Conservation (phyloP, 2,888 invertebrate genomes). For the Lypha dubia region DNA sequence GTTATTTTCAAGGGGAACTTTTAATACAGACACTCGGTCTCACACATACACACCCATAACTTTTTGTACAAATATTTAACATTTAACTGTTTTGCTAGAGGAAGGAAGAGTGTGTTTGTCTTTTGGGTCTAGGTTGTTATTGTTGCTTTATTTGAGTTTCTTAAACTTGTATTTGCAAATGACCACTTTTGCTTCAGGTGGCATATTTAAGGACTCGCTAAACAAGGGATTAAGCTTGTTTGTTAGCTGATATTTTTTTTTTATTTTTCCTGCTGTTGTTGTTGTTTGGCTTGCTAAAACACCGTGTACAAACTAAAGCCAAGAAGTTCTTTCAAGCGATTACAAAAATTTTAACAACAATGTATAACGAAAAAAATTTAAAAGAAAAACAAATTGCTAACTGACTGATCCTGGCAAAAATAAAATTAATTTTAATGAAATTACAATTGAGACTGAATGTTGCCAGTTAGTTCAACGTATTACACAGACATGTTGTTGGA, state of each 20-base stretch:
- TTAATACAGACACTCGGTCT: neutral
- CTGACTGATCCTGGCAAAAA: no score
- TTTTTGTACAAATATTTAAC: slow-evolving; percentile 30
- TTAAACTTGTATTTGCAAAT: slow-evolving; percentile 56
- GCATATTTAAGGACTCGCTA: slow-evolving; percentile 61
- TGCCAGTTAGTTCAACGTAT: no score
- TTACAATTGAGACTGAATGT: no score
- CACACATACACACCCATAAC: slow-evolving; percentile 1
- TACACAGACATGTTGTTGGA: no score
- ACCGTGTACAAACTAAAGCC: neutral
- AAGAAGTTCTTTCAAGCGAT: neutral
- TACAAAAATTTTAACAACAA: neutral
- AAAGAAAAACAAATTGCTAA: no score
- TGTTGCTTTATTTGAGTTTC: slow-evolving; percentile 34
- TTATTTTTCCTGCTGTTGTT: neutral
- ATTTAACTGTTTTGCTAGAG: slow-evolving; percentile 30
- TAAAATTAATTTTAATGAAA: no score
- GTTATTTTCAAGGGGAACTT: neutral
- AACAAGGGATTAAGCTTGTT: slow-evolving; percentile 60
- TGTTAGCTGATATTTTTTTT: neutral
- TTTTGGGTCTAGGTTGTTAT: slow-evolving; percentile 8
- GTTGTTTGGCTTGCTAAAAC: neutral
- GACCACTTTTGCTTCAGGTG: slow-evolving; percentile 69
- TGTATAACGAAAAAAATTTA: no score
- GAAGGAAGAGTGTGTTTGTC: neutral